Evolutionary conservation across 2,888 invertebrate genomes (phyloP).

Genomic region (Gymnoscelis rufifasciata): DNA sequence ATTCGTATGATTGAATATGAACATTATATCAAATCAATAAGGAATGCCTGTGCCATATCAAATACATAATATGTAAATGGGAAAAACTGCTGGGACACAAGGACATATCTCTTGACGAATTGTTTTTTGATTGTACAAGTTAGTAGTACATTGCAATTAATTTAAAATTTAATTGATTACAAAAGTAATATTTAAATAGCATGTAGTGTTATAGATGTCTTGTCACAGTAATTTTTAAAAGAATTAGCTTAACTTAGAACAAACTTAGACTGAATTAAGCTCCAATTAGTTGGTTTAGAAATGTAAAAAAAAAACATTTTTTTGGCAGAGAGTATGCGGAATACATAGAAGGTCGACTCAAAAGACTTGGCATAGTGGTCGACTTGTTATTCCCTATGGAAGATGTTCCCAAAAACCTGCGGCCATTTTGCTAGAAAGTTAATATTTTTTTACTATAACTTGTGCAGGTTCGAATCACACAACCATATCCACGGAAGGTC

Average conservation of each 20-base stretch:
- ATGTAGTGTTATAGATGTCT: conserved; percentile 51
- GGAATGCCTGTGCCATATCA: no score
- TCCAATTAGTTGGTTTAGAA: conserved; percentile 65
- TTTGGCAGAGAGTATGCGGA: conserved; percentile 90
- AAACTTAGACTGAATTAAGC: conserved; percentile 74
- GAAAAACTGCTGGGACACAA: no score
- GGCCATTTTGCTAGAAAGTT: no score
- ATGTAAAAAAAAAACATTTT: conserved; percentile 34
- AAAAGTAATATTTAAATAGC: conserved; percentile 37
- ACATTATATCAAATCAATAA: no score
- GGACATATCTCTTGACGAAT: no score
- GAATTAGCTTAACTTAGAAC: conserved; percentile 62
- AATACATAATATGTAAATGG: no score
- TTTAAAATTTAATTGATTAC: no score
- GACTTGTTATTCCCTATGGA: conserved; percentile 95
- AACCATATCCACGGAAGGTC: conserved; percentile 91
- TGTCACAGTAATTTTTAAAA: conserved; percentile 44
- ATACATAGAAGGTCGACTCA: conserved; percentile 89
- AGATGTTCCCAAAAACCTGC: conserved; percentile 90
- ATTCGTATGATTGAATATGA: no score
- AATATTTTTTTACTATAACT: no score
- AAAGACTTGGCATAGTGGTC: conserved; percentile 87
- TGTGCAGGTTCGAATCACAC: conserved; percentile 87
- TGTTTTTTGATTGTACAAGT: no score
- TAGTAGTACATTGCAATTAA: no score